Evolutionary conservation across 2,888 invertebrate genomes (phyloP).

Genomic region (Baccha elongata): DNA sequence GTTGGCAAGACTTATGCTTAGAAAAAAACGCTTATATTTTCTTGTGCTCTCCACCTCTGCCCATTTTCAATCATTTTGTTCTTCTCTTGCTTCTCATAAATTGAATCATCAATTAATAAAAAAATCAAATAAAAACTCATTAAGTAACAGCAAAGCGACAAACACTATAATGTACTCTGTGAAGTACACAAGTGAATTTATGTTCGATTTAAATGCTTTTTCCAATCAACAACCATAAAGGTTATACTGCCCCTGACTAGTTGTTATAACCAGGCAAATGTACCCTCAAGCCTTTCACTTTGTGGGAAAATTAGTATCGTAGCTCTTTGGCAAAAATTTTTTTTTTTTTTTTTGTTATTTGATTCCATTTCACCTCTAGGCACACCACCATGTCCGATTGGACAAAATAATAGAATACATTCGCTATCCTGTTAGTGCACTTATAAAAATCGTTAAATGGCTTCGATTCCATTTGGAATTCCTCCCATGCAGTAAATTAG

Average conservation of each 20-base stretch:
- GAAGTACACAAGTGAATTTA: conserved; percentile 59
- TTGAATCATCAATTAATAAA: background rate
- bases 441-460: conserved; percentile 72
- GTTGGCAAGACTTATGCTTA: too few species aligned
- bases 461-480: conserved; percentile 64
- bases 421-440: conserved; percentile 55
- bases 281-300: conserved; percentile 60
- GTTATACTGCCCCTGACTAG: conserved; percentile 2
- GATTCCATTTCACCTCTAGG: conserved; percentile 73
- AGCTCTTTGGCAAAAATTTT: conserved; percentile 43
- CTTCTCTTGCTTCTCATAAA: too few species aligned
- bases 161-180: background rate
- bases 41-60: background rate
- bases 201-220: conserved; percentile 56
- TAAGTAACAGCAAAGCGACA: conserved; percentile 21
- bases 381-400: conserved; percentile 50
- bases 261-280: conserved; percentile 28
- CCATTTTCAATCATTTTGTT: too few species aligned
- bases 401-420: conserved; percentile 66
- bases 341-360: conserved; percentile 52
- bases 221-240: conserved; percentile 59
- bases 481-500: conserved; percentile 61
- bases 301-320: conserved; percentile 64
- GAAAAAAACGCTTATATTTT: background rate
- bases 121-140: conserved; percentile 20